Percentiles rank a stretch among this genome's conserved stretches.
These are phyloP conservation scores for Epiperipatus broadwayi DNA, from an alignment of 2,888 invertebrate genomes.

Conservation along the genomic window DNA sequence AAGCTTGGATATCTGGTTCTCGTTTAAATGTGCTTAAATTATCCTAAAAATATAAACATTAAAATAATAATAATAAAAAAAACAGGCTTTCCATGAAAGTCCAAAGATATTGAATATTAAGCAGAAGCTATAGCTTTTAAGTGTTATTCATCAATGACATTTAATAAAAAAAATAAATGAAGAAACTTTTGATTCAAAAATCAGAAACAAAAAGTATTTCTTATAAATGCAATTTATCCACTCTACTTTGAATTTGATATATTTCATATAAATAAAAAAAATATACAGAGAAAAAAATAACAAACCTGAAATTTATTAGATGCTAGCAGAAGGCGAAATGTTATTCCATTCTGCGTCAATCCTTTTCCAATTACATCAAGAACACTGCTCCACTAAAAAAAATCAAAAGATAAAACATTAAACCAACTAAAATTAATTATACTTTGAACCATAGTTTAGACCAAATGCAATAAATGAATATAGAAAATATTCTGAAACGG, in stretches of 20 bases:
- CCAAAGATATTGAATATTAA: background rate
- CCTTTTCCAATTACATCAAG: conserved; percentile 35
- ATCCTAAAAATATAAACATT: conserved; percentile 18
- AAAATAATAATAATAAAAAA: conserved; percentile 3
- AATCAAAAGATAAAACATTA: conserved; percentile 14
- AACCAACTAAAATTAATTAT: no score
- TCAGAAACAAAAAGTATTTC: conserved; percentile 6
- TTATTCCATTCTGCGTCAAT: conserved; percentile 36
- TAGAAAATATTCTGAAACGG: no score
- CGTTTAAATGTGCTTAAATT: conserved; percentile 25
- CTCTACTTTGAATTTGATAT: no score
- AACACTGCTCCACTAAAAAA: conserved; percentile 32
- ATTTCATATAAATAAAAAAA: no score
- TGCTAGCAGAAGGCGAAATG: conserved; percentile 25
- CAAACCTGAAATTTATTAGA: conserved; percentile 29
- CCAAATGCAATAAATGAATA: no score
- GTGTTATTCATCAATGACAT: conserved; percentile 5
- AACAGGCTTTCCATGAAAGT: background rate
- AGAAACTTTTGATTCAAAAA: background rate
- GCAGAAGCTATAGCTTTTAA: background rate
- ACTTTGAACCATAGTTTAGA: no score
- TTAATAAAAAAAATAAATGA: conserved; percentile 9
- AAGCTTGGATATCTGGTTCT: conserved; percentile 28
- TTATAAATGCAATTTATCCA: conserved; percentile 1
- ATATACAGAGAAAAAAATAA: conserved; percentile 1